A percentile compares a stretch with the other conserved stretches of the same genome.
Conservation (phyloP, 2,888 invertebrate species). For the Trisateles emortualis region DNA sequence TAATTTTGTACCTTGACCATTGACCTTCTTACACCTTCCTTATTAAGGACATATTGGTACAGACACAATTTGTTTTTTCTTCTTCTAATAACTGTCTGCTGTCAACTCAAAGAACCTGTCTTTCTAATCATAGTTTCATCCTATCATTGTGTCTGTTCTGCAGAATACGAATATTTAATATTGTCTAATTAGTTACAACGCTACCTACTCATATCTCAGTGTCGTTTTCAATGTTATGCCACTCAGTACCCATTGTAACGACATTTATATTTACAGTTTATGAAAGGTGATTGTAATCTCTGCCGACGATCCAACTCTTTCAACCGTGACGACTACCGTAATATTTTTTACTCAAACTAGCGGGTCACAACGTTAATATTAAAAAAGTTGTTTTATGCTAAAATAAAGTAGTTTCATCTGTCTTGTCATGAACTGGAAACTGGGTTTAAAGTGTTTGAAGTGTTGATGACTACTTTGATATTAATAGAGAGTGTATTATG, state of each 20-base stretch:
- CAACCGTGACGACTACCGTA: constrained; percentile 59
- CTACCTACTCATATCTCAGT: background rate
- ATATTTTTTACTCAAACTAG: constrained; percentile 54
- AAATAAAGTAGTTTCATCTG: constrained; percentile 32
- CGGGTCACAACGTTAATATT: constrained; percentile 25
- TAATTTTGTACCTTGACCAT: too few relatives aligned
- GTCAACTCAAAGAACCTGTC: too few relatives aligned
- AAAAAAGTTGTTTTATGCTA: constrained; percentile 41
- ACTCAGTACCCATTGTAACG: constrained; percentile 1
- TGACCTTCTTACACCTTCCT: too few relatives aligned
- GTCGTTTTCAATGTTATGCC: background rate
- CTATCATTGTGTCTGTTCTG: too few relatives aligned
- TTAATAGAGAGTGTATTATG: background rate
- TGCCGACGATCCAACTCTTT: constrained; percentile 53
- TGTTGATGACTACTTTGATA: constrained; percentile 16
- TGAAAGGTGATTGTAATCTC: constrained; percentile 58
- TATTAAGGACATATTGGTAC: too few relatives aligned
- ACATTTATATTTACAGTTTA: constrained; percentile 42
- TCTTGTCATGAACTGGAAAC: constrained; percentile 20
- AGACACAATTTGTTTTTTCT: too few relatives aligned
- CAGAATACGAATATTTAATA: too few relatives aligned
- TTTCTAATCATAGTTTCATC: too few relatives aligned
- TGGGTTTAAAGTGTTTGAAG: constrained; percentile 2
- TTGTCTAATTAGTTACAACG: background rate
- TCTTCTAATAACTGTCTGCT: too few relatives aligned